Evolutionary conservation across 2,797 vertebrate species (phyloP).

Genomic region (Darevskia mixta): DNA sequence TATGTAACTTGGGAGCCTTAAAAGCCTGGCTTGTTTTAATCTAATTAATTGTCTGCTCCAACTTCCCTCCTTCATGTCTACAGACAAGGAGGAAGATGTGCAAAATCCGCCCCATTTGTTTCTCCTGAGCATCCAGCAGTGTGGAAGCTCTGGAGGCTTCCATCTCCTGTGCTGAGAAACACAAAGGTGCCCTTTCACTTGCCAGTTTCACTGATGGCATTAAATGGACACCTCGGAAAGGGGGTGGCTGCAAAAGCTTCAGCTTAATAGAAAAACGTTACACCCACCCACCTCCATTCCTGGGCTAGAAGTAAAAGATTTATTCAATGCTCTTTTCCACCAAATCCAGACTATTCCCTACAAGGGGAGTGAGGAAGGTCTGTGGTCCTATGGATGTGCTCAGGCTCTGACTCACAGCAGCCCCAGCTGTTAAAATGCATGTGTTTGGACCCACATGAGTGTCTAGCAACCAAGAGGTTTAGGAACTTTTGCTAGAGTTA

Average conservation of each 20-base stretch:
- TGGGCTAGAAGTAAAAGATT: not conserved
- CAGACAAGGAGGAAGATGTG: not conserved
- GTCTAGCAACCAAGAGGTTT: too few relatives aligned
- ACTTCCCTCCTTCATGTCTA: not conserved
- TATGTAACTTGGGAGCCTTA: not conserved
- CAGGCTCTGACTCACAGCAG: not conserved
- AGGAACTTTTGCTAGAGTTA: too few relatives aligned
- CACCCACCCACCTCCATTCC: not conserved
- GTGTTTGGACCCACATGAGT: too few relatives aligned
- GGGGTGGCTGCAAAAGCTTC: not conserved
- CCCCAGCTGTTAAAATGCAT: not conserved
- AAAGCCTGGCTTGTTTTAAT: not conserved
- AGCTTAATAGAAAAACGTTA: not conserved
- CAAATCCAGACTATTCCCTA: not conserved
- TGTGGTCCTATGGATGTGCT: not conserved
- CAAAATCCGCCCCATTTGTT: not conserved
- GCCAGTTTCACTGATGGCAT: not conserved
- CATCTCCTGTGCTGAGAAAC: not conserved
- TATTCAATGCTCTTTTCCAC: not conserved
- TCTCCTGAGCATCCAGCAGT: not conserved
- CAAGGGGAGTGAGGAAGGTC: not conserved
- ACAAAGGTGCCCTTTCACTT: not conserved
- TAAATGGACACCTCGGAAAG: not conserved
- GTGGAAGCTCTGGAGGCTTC: not conserved
- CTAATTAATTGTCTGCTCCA: not conserved